Base-by-base conservation (phyloP, 2,113 vertebrate genomes). In the Cryptotis parvus region DNA sequence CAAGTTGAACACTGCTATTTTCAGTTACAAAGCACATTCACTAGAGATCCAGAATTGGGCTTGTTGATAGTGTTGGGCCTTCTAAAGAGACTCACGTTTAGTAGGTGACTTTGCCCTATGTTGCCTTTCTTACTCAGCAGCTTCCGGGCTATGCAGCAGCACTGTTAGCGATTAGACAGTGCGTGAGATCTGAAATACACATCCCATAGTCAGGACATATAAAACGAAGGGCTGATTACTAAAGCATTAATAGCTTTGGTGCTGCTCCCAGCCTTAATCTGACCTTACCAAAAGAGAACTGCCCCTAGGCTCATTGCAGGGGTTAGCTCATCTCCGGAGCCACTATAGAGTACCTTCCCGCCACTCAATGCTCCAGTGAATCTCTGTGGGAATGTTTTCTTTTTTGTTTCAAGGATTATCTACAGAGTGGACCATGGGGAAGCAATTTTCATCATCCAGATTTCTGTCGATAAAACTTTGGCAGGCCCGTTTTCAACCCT, bases 391-490 rank as follows among this genome's bases (percentile, higher is more conserved):
- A 27, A 45, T 89, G 9, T 82, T 89, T 84, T 87, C 91, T 65
- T 65, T 81, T 91, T 84, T 61, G 49, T 41, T 91, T 87, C 33
- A 58, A 52, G n/a, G 33, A n/a, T 74, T 92, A 61, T 89, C 69
- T 91, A 63, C 88, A 91, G 77, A 65, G 6, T 35, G n/a, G 49
- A 65, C 65, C 78, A 84, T 70, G 58, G 90, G 91, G 74, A 90
- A 91, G 43, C 74, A 84, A 79, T 91, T 78, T 89, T 95, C 78
- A 75, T 45, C 55, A 84, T 63, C 73, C 35, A 69, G 31, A 55
- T 87, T 91, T 94, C 76, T 93, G 37, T 12, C 86, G 39, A 72
- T 84, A 77, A 85, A 95, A 70, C 37, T 89, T 95, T 80, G 93
- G 93, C 78, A 94, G 84, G 69, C n/a, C 55, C 52, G 33, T 94